phyloP scores from a whole-genome alignment of 30 jellyfish, hydroid and myxozoan species.

The Phacellophora camtschatica region DNA sequence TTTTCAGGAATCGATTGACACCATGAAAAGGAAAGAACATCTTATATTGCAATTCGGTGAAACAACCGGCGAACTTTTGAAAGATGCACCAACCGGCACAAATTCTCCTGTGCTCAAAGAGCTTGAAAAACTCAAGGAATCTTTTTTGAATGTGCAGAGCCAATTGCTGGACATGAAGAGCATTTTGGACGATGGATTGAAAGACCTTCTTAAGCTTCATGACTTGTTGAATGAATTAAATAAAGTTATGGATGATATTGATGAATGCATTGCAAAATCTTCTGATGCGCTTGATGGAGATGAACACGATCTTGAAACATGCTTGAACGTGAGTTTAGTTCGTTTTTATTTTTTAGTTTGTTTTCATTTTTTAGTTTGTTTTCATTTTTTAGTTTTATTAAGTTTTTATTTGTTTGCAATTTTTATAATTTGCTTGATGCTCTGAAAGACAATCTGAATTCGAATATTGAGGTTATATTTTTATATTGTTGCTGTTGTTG shows the following conservation, averaged over 20 bases:
- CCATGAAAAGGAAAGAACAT: constrained; percentile 56
- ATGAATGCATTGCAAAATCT: constrained; percentile 76
- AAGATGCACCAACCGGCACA: constrained; percentile 67
- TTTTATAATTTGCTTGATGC: too few relatives aligned
- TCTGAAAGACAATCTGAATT: too few relatives aligned
- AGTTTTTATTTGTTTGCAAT: background rate
- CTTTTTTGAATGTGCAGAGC: constrained; percentile 41
- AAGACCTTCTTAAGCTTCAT: constrained; percentile 65
- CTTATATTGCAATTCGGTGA: constrained; percentile 42
- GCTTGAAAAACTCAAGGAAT: constrained; percentile 60
- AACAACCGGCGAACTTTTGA: constrained; percentile 49
- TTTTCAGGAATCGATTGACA: constrained; percentile 60
- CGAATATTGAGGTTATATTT: too few relatives aligned
- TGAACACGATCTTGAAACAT: constrained; percentile 75
- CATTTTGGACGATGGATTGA: constrained; percentile 48
- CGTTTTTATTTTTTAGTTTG: background rate
- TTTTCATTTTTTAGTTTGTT: background rate
- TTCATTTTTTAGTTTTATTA: background rate
- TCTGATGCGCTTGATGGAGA: constrained; percentile 82
- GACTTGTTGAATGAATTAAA: constrained; percentile 41
- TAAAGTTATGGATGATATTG: constrained; percentile 79
- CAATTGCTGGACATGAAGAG: constrained; percentile 44
- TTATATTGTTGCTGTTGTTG: too few relatives aligned
- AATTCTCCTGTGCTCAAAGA: constrained; percentile 75
- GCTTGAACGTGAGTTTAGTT: constrained; percentile 60